A percentile compares a stretch with the other conserved stretches of the same genome.
Evolutionary conservation across 2,888 invertebrate species (phyloP).

Genomic region (Anorthoa munda): DNA sequence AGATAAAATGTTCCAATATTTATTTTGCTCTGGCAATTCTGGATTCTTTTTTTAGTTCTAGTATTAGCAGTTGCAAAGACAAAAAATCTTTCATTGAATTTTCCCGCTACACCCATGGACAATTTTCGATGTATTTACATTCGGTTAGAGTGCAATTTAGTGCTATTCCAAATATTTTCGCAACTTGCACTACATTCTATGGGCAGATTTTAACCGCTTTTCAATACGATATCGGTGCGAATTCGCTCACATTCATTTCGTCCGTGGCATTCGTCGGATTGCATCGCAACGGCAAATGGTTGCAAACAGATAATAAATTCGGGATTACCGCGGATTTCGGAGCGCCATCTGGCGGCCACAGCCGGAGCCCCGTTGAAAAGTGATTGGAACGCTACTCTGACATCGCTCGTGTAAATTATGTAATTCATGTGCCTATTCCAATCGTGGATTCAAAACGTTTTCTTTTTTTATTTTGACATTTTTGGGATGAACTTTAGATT

Average conservation of each 20-base stretch:
- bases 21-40: slow-evolving; percentile 7
- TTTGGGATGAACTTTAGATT: slow-evolving; percentile 47
- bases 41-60: slow-evolving; percentile 8
- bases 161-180: slow-evolving; percentile 55
- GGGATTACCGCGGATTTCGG: slow-evolving; percentile 83
- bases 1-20: slow-evolving; percentile 25
- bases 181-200: slow-evolving; percentile 57
- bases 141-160: slow-evolving; percentile 27
- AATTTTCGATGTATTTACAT: slow-evolving; percentile 14
- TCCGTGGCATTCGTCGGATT: slow-evolving; percentile 76
- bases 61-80: neutral
- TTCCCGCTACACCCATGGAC: neutral
- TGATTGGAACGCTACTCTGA: slow-evolving; percentile 77
- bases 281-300: slow-evolving; percentile 79
- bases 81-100: slow-evolving; percentile 15
- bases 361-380: slow-evolving; percentile 76
- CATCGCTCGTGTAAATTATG: slow-evolving; percentile 71
- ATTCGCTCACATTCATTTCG: slow-evolving; percentile 78
- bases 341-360: slow-evolving; percentile 81
- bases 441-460: slow-evolving; percentile 57
- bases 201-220: slow-evolving; percentile 65
- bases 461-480: slow-evolving; percentile 47
- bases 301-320: slow-evolving; percentile 88
- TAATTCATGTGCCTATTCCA: slow-evolving; percentile 67
- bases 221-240: slow-evolving; percentile 72